Evolutionary conservation across 2,888 invertebrate genomes (phyloP).

Genomic region (Andrena praecox): DNA sequence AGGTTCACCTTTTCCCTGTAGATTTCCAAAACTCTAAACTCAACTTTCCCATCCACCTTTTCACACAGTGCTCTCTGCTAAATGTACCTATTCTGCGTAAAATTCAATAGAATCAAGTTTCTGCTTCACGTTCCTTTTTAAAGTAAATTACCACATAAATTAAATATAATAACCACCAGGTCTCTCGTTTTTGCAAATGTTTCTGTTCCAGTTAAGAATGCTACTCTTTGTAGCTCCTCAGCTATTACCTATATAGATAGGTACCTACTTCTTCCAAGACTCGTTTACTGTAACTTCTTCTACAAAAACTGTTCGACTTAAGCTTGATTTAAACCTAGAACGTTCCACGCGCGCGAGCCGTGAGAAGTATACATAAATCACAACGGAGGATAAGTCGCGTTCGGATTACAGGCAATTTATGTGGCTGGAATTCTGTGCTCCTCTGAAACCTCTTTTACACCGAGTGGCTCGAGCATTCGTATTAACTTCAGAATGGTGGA

Average conservation of each 20-base stretch:
- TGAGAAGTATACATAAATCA: conserved; percentile 35
- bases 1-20: too few relatives aligned
- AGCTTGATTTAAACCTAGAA: conserved; percentile 4
- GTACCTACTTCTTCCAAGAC: background rate
- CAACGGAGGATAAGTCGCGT: conserved; percentile 20
- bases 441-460: background rate
- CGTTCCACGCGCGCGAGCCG: background rate
- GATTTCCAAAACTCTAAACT: too few relatives aligned
- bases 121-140: too few relatives aligned
- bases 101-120: too few relatives aligned
- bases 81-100: too few relatives aligned
- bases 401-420: conserved; percentile 53
- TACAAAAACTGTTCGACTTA: background rate
- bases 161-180: too few relatives aligned
- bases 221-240: background rate
- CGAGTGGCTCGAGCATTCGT: background rate
- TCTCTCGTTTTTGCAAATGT: background rate
- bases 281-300: background rate
- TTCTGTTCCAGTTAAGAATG: background rate
- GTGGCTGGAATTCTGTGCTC: background rate
- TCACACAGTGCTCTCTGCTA: too few relatives aligned
- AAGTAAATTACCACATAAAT: too few relatives aligned
- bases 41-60: too few relatives aligned
- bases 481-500: background rate
- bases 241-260: background rate